phyloP scores from a whole-genome alignment of 2,113 vertebrate species.

The Baryphthengus martii region DNA sequence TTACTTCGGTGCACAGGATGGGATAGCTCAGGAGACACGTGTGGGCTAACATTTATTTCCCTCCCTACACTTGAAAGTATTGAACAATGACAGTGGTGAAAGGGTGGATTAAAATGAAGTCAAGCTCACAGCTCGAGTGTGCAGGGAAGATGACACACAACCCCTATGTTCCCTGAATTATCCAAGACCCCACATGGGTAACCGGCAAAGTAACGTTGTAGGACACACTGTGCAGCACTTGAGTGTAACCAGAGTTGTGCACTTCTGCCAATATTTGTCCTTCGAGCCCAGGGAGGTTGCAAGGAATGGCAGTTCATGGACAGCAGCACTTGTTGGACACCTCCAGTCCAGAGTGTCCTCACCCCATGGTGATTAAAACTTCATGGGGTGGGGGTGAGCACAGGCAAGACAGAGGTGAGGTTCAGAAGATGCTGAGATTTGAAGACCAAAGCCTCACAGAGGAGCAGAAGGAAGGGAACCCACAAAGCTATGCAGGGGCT shows the following conservation, averaged over 20 bases:
- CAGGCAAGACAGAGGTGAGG: not conserved
- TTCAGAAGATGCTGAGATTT: not conserved
- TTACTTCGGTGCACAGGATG: not conserved
- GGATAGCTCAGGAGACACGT: not conserved
- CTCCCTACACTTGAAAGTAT: not conserved
- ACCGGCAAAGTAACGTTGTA: fast-evolving
- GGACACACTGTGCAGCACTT: not conserved
- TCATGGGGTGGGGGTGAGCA: not conserved
- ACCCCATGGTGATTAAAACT: not conserved
- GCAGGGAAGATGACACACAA: not conserved
- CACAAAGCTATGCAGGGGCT: not conserved
- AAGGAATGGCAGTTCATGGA: not conserved
- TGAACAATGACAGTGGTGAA: not conserved
- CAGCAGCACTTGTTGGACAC: not conserved
- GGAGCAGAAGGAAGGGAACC: not conserved
- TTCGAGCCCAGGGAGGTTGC: not conserved
- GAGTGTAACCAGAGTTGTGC: not conserved
- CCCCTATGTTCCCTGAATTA: not conserved
- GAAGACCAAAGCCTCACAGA: not conserved
- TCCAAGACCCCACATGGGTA: not conserved
- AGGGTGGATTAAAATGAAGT: not conserved
- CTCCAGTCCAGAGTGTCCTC: not conserved
- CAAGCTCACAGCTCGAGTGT: not conserved
- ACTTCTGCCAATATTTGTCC: not conserved
- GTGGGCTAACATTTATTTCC: not conserved